These are phyloP conservation scores for Dreissena rostriformis DNA, from an alignment of 1,140 invertebrate genomes.

Conservation along the genomic window DNA sequence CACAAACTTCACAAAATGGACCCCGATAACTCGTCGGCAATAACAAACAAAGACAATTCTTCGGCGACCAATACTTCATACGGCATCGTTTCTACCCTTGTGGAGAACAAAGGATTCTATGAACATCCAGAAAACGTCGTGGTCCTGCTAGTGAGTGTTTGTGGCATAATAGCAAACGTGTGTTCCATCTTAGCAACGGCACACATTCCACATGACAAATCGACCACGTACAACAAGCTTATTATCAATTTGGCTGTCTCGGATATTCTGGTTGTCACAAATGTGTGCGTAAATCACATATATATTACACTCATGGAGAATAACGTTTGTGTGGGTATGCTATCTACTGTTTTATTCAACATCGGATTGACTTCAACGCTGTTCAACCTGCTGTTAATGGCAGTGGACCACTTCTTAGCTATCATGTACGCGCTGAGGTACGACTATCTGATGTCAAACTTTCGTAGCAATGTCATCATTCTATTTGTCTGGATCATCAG, in stretches of 20 bases:
- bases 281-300: slow-evolving; percentile 38
- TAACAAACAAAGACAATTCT: too few species aligned
- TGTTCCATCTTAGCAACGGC: slow-evolving; percentile 63
- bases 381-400: slow-evolving; percentile 85
- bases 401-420: slow-evolving; percentile 90
- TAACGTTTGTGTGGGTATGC: background rate
- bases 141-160: slow-evolving; percentile 45
- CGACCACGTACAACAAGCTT: slow-evolving; percentile 66
- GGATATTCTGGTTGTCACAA: slow-evolving; percentile 65
- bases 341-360: background rate
- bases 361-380: slow-evolving; percentile 82
- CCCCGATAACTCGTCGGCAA: too few species aligned
- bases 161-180: slow-evolving; percentile 60
- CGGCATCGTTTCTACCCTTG: too few species aligned
- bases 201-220: slow-evolving; percentile 40
- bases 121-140: too few species aligned
- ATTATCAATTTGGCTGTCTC: slow-evolving; percentile 69
- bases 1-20: too few species aligned
- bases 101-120: too few species aligned
- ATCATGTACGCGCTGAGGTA: slow-evolving; percentile 93
- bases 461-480: slow-evolving; percentile 87
- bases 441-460: slow-evolving; percentile 84
- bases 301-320: background rate
- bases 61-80: too few species aligned
- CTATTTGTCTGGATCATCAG: slow-evolving; percentile 84